Evolutionary conservation across 2,888 invertebrate genomes (phyloP), one percentile per base, ranked within the genome.

Genomic region (Napeogenes inachia): DNA sequence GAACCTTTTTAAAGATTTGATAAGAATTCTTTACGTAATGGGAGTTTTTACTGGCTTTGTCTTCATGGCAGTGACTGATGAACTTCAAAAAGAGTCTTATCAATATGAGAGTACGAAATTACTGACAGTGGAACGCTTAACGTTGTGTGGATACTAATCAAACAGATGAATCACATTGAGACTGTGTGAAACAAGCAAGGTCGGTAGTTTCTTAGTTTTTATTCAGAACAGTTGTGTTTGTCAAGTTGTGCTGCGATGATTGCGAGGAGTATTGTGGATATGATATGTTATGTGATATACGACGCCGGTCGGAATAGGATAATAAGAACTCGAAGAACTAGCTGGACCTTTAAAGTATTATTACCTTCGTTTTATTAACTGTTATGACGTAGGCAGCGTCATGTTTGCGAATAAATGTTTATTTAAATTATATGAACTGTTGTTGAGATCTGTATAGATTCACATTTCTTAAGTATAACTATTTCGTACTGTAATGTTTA

Each of bases 111-210:
- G 6, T 12, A 10, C 5, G 42, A 30, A 30, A 8, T 30, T 50
- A 21, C 6, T 21, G 50, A 50, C 50, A 30, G 42, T 2, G 12
- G 47, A 13, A 13, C 4, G 21, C 21, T 12, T 30, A 50, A 50
- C 50, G 45, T 12, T 59, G 32, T 32, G 33, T 68, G 72, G 76
- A 71, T 68, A 66, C 68, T 75, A 75, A 75, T 75, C 76, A 80
- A 78, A 78, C 68, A 68, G 75, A 79, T 84, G 82, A 86, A 73
- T 85, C 80, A 81, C 57, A 59, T 65, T 57, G 62, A 70, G 68
- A 58, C 68, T 38, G 68, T 61, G 73, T 70, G 69, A 71, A 30
- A 71, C 71, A 71, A 71, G 69, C 82, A 84, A 85, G 86, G 87
- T 81, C 79, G 74, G 78, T 78, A 57, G 58, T 69, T 67, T 73